phyloP scores from a whole-genome alignment of 2,797 vertebrate genomes.

The Arrhamphus sclerolepis region DNA sequence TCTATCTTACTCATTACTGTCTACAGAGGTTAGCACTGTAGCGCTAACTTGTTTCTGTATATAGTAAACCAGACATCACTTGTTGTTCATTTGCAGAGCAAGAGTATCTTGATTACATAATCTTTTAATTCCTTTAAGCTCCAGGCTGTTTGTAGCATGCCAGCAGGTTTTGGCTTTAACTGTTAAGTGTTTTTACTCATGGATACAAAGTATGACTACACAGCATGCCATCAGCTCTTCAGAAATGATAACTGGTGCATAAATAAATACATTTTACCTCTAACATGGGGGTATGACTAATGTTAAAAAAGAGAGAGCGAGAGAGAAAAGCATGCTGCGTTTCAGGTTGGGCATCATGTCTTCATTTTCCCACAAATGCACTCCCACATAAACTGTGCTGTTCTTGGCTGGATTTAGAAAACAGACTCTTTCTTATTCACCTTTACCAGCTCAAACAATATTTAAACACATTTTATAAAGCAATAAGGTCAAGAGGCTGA shows the following conservation, averaged over 20 bases:
- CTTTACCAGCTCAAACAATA: conserved; percentile 19
- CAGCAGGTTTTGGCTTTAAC: conserved; percentile 48
- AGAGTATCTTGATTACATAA: conserved; percentile 66
- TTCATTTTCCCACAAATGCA: neutral
- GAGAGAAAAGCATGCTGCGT: neutral
- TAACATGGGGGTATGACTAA: neutral
- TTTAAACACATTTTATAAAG: conserved; percentile 19
- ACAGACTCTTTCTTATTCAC: conserved; percentile 36
- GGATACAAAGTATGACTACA: neutral
- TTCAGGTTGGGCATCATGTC: too few relatives aligned
- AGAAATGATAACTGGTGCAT: neutral
- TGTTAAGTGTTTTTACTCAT: conserved; percentile 41
- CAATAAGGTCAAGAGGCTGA: conserved; percentile 1
- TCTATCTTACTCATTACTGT: too few relatives aligned
- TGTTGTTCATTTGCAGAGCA: conserved; percentile 29
- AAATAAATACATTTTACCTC: too few relatives aligned
- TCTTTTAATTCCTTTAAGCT: conserved; percentile 74
- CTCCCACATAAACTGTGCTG: conserved; percentile 35
- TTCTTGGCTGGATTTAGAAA: conserved; percentile 20
- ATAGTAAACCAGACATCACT: conserved; percentile 7
- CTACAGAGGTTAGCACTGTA: too few relatives aligned
- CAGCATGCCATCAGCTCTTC: neutral
- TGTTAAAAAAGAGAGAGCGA: conserved; percentile 4
- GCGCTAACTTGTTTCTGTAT: too few relatives aligned
- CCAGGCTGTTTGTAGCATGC: conserved; percentile 26